These are phyloP conservation scores for Bombus sylvicola DNA, from an alignment of 1,140 invertebrate species.

Conservation along the genomic window DNA sequence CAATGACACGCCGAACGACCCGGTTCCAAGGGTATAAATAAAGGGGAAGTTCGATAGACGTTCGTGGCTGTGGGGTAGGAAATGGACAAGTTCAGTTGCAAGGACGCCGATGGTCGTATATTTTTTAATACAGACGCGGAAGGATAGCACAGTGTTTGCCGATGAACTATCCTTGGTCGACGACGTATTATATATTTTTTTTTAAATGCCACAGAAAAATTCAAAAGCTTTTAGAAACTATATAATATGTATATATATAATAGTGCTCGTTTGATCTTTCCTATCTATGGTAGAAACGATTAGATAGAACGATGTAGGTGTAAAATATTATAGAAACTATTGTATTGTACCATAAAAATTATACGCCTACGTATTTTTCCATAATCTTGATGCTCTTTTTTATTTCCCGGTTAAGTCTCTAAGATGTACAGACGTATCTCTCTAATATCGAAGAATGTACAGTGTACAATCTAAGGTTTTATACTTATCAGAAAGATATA, in stretches of 20 bases:
- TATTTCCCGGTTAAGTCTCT: background rate
- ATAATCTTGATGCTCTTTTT: background rate
- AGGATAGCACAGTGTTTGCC: background rate
- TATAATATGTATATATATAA: background rate
- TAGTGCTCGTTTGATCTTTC: too few species aligned
- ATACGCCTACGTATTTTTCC: slow-evolving; percentile 3
- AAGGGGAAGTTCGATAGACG: background rate
- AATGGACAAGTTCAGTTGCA: background rate
- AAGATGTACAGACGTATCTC: too few species aligned
- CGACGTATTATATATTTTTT: background rate
- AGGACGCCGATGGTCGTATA: background rate
- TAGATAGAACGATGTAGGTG: background rate
- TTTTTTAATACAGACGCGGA: background rate
- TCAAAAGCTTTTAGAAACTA: background rate
- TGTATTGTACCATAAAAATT: slow-evolving; percentile 16
- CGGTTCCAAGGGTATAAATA: too few species aligned
- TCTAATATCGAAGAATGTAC: too few species aligned
- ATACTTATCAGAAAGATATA: too few species aligned
- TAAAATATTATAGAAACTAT: slow-evolving; percentile 3
- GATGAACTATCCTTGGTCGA: background rate
- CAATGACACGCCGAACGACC: background rate
- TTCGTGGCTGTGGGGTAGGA: background rate
- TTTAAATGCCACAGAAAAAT: background rate
- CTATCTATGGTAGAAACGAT: background rate
- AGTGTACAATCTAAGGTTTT: too few species aligned